Conservation (phyloP, 2,113 vertebrate genomes). For the Callocephalon fimbriatum region DNA sequence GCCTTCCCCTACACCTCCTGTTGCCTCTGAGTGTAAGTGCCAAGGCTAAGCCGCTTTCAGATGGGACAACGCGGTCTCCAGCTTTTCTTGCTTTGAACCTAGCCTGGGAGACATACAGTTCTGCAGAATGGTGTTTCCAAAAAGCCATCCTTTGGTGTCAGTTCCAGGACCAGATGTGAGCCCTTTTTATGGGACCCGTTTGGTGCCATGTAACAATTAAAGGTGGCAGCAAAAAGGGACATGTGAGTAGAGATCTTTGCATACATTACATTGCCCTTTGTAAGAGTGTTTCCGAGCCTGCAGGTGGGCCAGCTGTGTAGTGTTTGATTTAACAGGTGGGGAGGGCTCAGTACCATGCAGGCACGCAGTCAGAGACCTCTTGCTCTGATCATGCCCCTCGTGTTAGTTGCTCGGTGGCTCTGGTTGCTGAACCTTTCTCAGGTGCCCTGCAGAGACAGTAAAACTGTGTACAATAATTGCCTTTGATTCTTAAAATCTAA, state of each 20-base stretch:
- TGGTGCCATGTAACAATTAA: not conserved
- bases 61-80: not conserved
- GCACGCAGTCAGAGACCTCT: no score
- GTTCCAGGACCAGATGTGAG: not conserved
- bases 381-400: not conserved
- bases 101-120: not conserved
- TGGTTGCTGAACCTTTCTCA: not conserved
- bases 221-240: not conserved
- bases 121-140: not conserved
- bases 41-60: not conserved
- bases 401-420: fast-evolving
- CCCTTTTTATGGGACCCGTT: not conserved
- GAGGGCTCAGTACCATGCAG: fast-evolving
- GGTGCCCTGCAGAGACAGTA: not conserved
- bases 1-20: not conserved
- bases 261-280: no score
- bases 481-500: not conserved
- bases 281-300: not conserved
- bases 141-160: not conserved
- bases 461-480: not conserved
- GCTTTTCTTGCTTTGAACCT: not conserved
- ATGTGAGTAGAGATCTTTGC: not conserved
- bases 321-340: not conserved
- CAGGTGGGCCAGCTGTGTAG: not conserved
- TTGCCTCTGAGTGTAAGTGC: not conserved